Conservation (phyloP, 2,888 invertebrate genomes). For the Stictocephala bisonia region DNA sequence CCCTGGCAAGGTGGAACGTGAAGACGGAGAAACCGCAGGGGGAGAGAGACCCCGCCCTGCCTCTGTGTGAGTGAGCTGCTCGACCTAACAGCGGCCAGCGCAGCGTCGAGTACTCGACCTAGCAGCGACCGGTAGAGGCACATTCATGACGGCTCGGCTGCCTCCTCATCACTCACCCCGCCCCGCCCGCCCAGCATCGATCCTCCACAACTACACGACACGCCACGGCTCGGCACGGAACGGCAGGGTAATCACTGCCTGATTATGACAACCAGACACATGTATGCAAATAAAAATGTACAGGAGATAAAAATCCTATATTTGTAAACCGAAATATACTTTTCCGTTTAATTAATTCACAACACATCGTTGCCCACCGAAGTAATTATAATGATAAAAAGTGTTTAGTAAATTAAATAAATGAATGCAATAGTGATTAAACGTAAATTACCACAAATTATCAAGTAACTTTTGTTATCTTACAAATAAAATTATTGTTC, state of each 20-base stretch:
- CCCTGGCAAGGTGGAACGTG: neutral
- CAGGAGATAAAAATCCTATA: too few relatives aligned
- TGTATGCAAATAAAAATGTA: too few relatives aligned
- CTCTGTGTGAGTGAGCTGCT: constrained; percentile 13
- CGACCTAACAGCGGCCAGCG: constrained; percentile 22
- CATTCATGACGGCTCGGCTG: neutral
- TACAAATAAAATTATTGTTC: too few relatives aligned
- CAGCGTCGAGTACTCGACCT: constrained; percentile 27
- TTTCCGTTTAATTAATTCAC: too few relatives aligned
- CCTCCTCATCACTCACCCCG: constrained; percentile 30
- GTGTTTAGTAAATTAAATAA: too few relatives aligned
- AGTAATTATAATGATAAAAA: too few relatives aligned
- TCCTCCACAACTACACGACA: constrained; percentile 18
- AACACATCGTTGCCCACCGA: too few relatives aligned
- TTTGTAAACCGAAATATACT: too few relatives aligned
- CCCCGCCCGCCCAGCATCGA: constrained; percentile 29
- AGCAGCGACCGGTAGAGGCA: constrained; percentile 32
- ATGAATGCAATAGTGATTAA: too few relatives aligned
- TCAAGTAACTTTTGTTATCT: too few relatives aligned
- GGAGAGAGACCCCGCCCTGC: neutral
- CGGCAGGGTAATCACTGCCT: constrained; percentile 23
- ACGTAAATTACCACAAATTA: too few relatives aligned
- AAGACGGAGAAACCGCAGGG: neutral
- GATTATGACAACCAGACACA: constrained; percentile 42
- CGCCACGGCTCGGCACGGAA: neutral